Evolutionary conservation across 92 coral and sea anemone genomes (phyloP).

Genomic region (Phenganax subtilis): DNA sequence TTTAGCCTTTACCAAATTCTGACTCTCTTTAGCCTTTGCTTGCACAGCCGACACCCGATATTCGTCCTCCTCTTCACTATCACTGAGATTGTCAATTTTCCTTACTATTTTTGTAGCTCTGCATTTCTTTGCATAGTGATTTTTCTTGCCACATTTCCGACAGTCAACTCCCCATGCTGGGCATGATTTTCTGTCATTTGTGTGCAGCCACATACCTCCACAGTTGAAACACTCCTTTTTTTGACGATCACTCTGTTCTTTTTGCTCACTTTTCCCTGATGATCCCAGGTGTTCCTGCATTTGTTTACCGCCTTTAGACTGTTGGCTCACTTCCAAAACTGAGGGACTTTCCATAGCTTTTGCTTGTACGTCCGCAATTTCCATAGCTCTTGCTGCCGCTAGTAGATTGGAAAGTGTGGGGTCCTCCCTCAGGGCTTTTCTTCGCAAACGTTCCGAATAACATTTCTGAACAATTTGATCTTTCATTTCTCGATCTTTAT

Average conservation of each 20-base stretch:
- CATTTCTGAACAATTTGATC: conserved; percentile 25
- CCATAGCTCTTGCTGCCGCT: conserved; percentile 26
- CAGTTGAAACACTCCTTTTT: conserved; percentile 37
- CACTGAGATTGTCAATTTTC: conserved; percentile 4
- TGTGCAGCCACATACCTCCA: conserved; percentile 42
- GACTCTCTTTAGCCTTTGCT: not conserved
- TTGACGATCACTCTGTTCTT: not conserved
- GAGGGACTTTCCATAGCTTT: conserved; percentile 21
- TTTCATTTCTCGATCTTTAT: conserved; percentile 19
- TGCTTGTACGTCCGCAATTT: conserved; percentile 12
- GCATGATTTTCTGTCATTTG: conserved; percentile 37
- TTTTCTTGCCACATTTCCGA: conserved; percentile 23
- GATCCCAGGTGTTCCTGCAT: not conserved
- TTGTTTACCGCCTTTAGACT: not conserved
- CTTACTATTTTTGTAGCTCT: not conserved
- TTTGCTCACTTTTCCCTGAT: not conserved
- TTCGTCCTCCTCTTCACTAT: conserved; percentile 19
- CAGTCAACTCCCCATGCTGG: conserved; percentile 38
- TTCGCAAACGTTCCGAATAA: conserved; percentile 10
- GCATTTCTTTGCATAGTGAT: conserved; percentile 28
- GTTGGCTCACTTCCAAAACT: conserved; percentile 4
- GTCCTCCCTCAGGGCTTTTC: conserved; percentile 27
- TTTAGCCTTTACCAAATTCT: not conserved
- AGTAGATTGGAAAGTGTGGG: not conserved
- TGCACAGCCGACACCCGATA: not conserved